Evolutionary conservation across 2,113 vertebrate species (phyloP), one percentile per base, ranked within the genome.

Genomic region (Falco punctatus): DNA sequence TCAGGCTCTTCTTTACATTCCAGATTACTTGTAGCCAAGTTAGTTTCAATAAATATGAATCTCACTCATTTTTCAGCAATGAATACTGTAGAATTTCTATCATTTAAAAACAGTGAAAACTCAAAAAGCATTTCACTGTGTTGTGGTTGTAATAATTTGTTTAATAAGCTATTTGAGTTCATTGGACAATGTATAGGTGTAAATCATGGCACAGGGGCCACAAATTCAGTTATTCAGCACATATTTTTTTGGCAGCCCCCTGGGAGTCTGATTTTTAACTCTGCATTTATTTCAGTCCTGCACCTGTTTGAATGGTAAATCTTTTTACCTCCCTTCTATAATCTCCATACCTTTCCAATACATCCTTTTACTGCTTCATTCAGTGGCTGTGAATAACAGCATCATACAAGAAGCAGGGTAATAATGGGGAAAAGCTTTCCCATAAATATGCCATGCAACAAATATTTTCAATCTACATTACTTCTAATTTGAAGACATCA

Each of bases 141-240:
- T 74, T 92, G 5, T 49, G 40, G 75, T 54, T 64, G 83, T 35
- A 84, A 69, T 74, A 78, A 91, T 86, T 55, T 86, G 15, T 78
- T 6, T 64, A 80, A 93, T 93, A 75, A 86, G 4, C 10, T 78
- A 84, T 81, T 86, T 93, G 33, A 85, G 12, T 92, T 95, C 52
- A 61, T 80, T 86, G 58, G 46, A 59, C 5, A 62, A 67, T 4
- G 2, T 74, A 46, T 80, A n/a, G 48, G 38, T 62, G 62, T 6
- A 93, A 96, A 91, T 88, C 57, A 91, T 78, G 23, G 32, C 8
- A 79, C 28, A 82, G 91, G 35, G 55, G 22, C 38, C 90, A 91
- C 32, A 83, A 81, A 96, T 88, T 78, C 74, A 91, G 51, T 96
- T 92, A 88, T 85, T 94, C 84, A 94, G 59, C 42, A 86, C 55